These are phyloP conservation scores for Saimiri boliviensis DNA, from an alignment of 2,113 vertebrate species.

Conservation along the genomic window DNA sequence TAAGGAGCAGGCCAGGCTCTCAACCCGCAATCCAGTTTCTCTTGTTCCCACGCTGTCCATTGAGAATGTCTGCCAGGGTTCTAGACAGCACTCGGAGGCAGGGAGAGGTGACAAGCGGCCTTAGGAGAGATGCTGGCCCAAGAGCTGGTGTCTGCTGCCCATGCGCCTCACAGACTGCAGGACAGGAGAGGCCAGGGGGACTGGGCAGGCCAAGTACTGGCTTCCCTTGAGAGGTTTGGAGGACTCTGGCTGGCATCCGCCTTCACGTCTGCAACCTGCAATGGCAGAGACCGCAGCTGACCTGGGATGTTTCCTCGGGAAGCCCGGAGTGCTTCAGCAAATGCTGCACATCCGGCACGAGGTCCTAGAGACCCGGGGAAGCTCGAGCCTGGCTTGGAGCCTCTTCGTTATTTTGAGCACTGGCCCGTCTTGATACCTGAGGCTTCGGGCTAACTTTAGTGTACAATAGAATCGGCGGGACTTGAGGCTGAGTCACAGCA, in stretches of 20 bases:
- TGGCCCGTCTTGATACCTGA: background rate
- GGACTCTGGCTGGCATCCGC: background rate
- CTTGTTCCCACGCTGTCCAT: background rate
- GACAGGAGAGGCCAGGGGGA: background rate
- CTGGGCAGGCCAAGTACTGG: fast-evolving
- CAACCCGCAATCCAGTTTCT: fast-evolving
- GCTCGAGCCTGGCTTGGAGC: background rate
- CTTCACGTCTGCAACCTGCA: background rate
- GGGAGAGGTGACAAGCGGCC: background rate
- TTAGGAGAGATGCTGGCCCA: too few relatives aligned
- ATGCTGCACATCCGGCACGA: background rate
- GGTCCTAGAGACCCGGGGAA: background rate
- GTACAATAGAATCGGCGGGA: background rate
- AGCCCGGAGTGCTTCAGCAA: background rate
- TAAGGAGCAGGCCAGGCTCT: background rate
- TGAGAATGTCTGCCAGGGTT: background rate
- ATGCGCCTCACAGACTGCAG: background rate
- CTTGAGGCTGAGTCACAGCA: background rate
- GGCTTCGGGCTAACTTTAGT: background rate
- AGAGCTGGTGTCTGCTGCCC: background rate
- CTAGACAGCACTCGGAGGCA: background rate
- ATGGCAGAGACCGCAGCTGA: background rate
- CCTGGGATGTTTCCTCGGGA: background rate
- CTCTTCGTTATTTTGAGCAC: background rate
- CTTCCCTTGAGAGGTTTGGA: background rate